A percentile compares a stretch with the other conserved stretches of the same genome.
Evolutionary conservation across 2,113 vertebrate genomes (phyloP).

Genomic region (Nerophis ophidion): DNA sequence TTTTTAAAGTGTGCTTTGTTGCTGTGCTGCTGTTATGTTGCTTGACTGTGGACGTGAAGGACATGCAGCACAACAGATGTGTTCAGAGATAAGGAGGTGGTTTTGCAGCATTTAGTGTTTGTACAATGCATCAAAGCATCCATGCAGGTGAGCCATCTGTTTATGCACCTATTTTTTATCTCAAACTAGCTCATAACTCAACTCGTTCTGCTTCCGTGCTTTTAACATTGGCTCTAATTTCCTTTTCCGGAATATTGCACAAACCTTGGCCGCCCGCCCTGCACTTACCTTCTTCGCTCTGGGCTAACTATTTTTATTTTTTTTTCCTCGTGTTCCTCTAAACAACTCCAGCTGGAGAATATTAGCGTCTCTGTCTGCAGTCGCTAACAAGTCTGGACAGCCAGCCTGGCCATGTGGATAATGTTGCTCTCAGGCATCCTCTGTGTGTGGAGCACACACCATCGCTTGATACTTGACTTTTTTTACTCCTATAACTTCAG

Average conservation of each 20-base stretch:
- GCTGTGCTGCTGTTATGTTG: background rate
- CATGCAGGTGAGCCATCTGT: conserved; percentile 18
- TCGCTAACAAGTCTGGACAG: conserved; percentile 33
- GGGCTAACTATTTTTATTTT: conserved; percentile 32
- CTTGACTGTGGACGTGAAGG: background rate
- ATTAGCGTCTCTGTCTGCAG: conserved; percentile 37
- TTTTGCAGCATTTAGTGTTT: background rate
- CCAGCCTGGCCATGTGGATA: conserved; percentile 29
- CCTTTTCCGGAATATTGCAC: background rate
- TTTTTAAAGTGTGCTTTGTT: background rate
- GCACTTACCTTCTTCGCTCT: conserved; percentile 31
- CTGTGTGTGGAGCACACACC: conserved; percentile 20
- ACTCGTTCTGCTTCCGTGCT: background rate
- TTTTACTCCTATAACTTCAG: conserved; percentile 7
- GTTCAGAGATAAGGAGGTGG: background rate
- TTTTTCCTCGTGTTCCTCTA: conserved; percentile 31
- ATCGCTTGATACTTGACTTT: conserved; percentile 17
- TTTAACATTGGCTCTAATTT: background rate
- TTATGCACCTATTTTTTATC: background rate
- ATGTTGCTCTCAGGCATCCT: conserved; percentile 25
- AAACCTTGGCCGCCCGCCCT: background rate
- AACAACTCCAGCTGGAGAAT: conserved; percentile 51
- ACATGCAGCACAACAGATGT: background rate
- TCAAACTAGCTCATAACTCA: background rate
- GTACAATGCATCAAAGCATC: background rate